A percentile compares a stretch with the other conserved stretches of the same genome.
Evolutionary conservation across 2,797 vertebrate species (phyloP).

Genomic region (Catamblyrhynchus diadema): DNA sequence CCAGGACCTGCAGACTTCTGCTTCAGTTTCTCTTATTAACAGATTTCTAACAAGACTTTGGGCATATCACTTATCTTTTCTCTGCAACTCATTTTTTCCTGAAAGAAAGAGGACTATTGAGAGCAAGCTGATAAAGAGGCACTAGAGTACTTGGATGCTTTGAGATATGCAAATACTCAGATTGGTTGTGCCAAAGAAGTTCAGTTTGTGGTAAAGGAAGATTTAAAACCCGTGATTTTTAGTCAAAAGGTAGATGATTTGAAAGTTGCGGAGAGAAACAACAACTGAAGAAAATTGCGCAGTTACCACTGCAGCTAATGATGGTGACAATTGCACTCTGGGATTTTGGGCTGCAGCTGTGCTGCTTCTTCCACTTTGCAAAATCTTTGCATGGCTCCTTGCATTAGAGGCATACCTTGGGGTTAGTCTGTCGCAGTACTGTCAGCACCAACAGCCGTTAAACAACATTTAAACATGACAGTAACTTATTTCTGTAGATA

Average conservation of each 20-base stretch:
- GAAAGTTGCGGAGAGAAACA: background rate
- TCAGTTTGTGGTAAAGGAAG: background rate
- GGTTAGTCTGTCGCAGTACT: background rate
- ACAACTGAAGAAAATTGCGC: background rate
- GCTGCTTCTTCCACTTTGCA: background rate
- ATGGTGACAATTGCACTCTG: background rate
- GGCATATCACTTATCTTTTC: background rate
- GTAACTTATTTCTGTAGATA: background rate
- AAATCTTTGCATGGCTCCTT: background rate
- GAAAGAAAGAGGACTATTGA: background rate
- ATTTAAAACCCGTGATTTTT: background rate
- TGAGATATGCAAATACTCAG: background rate
- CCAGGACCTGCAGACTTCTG: background rate
- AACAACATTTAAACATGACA: background rate
- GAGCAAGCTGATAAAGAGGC: background rate
- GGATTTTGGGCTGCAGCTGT: background rate
- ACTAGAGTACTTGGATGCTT: background rate
- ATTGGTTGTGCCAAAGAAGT: background rate
- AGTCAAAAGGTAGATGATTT: background rate
- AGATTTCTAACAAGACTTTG: background rate
- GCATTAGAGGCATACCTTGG: background rate
- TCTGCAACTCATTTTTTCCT: background rate
- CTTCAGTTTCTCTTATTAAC: background rate
- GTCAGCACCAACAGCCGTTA: background rate
- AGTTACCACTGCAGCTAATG: background rate